Conservation (phyloP, 2,888 invertebrate genomes). For the Sialis lutaria region DNA sequence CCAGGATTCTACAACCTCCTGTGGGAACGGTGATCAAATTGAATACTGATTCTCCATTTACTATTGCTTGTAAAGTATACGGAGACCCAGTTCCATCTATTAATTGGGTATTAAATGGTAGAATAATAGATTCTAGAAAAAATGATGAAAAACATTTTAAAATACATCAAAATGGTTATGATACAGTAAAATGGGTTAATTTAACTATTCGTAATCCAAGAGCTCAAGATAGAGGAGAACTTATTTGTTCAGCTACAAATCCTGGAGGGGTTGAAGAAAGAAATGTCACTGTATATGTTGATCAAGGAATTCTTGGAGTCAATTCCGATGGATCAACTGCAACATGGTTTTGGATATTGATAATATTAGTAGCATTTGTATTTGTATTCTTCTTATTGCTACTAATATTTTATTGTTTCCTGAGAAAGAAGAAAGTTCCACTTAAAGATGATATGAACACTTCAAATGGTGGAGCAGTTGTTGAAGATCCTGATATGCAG, state of each 20-base stretch:
- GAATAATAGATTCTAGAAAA: slow-evolving; percentile 29
- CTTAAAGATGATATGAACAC: slow-evolving; percentile 39
- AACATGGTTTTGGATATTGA: slow-evolving; percentile 26
- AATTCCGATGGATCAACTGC: slow-evolving; percentile 16
- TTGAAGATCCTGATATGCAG: slow-evolving; percentile 68
- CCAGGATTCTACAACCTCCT: slow-evolving; percentile 50
- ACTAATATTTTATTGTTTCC: slow-evolving; percentile 27
- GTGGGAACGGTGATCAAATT: slow-evolving; percentile 36
- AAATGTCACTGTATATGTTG: slow-evolving; percentile 43
- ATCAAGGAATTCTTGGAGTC: slow-evolving; percentile 8
- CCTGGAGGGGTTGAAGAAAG: slow-evolving; percentile 62
- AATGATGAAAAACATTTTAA: slow-evolving; percentile 32
- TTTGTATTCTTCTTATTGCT: slow-evolving; percentile 27
- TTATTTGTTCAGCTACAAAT: slow-evolving; percentile 63
- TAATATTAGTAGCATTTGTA: slow-evolving; percentile 27
- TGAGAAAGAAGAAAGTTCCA: slow-evolving; percentile 33
- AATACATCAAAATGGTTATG: slow-evolving; percentile 24
- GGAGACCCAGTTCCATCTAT: slow-evolving; percentile 64
- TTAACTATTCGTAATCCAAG: slow-evolving; percentile 31
- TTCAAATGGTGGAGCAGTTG: slow-evolving; percentile 48
- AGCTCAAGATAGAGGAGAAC: slow-evolving; percentile 31
- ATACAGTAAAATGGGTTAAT: slow-evolving; percentile 40
- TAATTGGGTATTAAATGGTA: slow-evolving; percentile 52
- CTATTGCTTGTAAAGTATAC: slow-evolving; percentile 53
- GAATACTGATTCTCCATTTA: slow-evolving; percentile 41